Conservation (phyloP, 2,888 invertebrate genomes). For the Thera britannica region DNA sequence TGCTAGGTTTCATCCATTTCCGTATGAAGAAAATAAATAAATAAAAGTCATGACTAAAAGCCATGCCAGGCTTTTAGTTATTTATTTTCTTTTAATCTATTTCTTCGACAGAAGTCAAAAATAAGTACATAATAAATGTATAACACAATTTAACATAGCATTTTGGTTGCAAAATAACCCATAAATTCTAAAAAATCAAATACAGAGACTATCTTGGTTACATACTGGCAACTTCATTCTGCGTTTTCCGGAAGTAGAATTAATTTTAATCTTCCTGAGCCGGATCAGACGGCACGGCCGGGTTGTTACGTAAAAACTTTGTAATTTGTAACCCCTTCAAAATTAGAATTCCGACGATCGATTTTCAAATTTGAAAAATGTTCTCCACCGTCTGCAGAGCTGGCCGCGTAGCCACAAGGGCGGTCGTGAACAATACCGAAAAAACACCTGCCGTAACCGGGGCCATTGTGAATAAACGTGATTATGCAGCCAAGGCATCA, state of each 20-base stretch:
- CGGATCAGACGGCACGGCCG: conserved; percentile 36
- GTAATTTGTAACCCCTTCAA: conserved; percentile 55
- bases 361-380: conserved; percentile 68
- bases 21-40: too few relatives aligned
- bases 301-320: conserved; percentile 70
- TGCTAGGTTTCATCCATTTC: too few relatives aligned
- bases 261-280: neutral
- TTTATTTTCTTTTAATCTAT: too few relatives aligned
- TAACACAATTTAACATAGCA: too few relatives aligned
- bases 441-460: conserved; percentile 80
- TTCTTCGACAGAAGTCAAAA: too few relatives aligned
- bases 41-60: too few relatives aligned
- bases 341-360: conserved; percentile 54
- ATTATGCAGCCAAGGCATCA: conserved; percentile 73
- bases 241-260: neutral
- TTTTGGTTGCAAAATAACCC: too few relatives aligned
- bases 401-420: conserved; percentile 79
- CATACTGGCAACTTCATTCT: neutral
- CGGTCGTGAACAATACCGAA: conserved; percentile 82
- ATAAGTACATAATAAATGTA: too few relatives aligned
- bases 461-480: conserved; percentile 73
- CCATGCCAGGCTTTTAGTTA: too few relatives aligned
- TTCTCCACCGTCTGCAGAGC: conserved; percentile 82
- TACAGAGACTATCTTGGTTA: too few relatives aligned
- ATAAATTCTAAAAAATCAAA: too few relatives aligned